Evolutionary conservation across 1,140 invertebrate species (phyloP), one percentile per base, ranked within the genome.

Genomic region (Mylabris phalerata): DNA sequence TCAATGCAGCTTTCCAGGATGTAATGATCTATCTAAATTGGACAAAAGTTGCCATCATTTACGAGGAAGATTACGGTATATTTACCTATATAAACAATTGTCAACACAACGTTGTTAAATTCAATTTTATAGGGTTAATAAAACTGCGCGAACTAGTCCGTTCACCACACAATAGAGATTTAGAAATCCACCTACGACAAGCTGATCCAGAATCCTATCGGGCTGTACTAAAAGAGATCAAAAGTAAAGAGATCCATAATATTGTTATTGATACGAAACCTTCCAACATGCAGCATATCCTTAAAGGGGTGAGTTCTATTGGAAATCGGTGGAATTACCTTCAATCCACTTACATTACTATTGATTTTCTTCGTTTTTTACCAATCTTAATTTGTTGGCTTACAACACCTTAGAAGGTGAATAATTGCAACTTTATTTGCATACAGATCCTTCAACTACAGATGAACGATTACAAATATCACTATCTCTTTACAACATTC

Each of bases 391-490:
- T 19, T 44, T 44, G 9, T 24, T 44, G 3, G 43, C 43, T 24
- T 44, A 44, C 3, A 9, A 44, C 43, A 7, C n/a, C 3, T 7
- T 11, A 5, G 3, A 44, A 3, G 32, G 1, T 5, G 7, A 32
- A 32, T 32, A 32, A 32, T 32, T 32, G 32, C 4, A 32, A 32
- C 13, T 4, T 38, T 24, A 24, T 19, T 55, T 48, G 9, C 59
- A 80, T 82, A 25, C 80, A 95, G 92, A 92, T 94, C 67, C 76
- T 94, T 26, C 90, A 94, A 71, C 75, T 93, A 13, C 91, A 94
- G 75, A 94, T 95, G 92, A 95, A 94, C 74, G 92, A 93, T 73
- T 91, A 92, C 73, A 83, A 89, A 71, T 94, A 93, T 71, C 92
- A 95, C 74, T 95, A 94, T 71, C 84, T 95, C 71, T 95, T 95